phyloP scores from a whole-genome alignment of 2,888 invertebrate genomes.

The Drosophila aldrichi region DNA sequence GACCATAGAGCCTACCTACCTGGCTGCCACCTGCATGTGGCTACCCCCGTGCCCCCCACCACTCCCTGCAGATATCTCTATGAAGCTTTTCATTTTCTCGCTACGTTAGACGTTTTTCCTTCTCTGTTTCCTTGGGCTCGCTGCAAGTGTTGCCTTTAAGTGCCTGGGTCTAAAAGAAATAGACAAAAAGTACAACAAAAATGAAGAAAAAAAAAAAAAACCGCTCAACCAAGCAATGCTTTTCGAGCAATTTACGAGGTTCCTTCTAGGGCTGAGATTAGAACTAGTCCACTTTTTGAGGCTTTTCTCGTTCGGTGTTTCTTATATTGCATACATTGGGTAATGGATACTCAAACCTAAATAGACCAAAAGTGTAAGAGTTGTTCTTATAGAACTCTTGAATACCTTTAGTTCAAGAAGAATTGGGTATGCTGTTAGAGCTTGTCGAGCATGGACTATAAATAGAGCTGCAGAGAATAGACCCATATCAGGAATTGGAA shows the following conservation, averaged over 20 bases:
- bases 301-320: not conserved
- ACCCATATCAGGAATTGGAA: not conserved
- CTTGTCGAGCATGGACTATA: not conserved
- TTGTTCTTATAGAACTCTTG: not conserved
- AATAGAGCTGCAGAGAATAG: not conserved
- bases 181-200: conserved; percentile 11
- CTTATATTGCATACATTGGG: not conserved
- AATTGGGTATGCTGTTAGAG: not conserved
- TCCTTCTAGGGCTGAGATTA: conserved; percentile 12
- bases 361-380: not conserved
- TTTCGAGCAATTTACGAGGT: conserved; percentile 15
- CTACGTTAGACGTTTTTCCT: conserved; percentile 19
- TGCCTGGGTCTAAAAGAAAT: conserved; percentile 13
- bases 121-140: conserved; percentile 10
- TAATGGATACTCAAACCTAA: not conserved
- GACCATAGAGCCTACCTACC: conserved; percentile 46
- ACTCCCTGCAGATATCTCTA: not conserved
- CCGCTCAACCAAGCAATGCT: conserved; percentile 1
- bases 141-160: conserved; percentile 19
- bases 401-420: not conserved
- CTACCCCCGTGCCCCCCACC: not conserved
- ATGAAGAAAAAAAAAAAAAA: not conserved
- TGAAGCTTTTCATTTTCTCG: conserved; percentile 53
- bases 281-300: conserved; percentile 18
- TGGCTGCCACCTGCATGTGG: conserved; percentile 44